Percentiles rank a stretch among this genome's conserved stretches.
phyloP scores from a whole-genome alignment of 2,888 invertebrate genomes.

The Plusia festucae region DNA sequence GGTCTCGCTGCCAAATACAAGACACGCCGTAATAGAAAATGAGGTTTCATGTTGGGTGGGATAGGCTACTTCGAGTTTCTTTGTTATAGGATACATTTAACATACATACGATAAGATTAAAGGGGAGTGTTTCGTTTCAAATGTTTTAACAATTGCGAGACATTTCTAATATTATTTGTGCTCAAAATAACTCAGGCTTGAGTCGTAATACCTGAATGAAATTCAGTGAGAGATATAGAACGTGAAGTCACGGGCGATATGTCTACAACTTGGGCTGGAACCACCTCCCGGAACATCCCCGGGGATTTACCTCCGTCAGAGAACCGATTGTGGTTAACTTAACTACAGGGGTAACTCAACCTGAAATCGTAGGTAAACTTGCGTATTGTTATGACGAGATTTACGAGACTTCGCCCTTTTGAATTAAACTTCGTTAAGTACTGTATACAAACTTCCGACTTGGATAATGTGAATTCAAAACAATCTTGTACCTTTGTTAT shows the following conservation, averaged over 20 bases:
- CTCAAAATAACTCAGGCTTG: conserved; percentile 5
- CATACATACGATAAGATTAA: conserved; percentile 34
- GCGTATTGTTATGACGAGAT: conserved; percentile 59
- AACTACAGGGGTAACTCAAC: conserved; percentile 55
- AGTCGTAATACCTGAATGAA: neutral
- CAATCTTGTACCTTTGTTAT: conserved; percentile 16
- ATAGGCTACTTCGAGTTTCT: conserved; percentile 35
- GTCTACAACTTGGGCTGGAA: conserved; percentile 21
- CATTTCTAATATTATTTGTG: conserved; percentile 34
- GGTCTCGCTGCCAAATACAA: conserved; percentile 50
- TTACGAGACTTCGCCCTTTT: conserved; percentile 58
- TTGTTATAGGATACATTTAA: conserved; percentile 26
- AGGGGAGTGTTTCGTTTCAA: conserved; percentile 34
- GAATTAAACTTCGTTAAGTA: conserved; percentile 55
- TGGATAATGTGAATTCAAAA: conserved; percentile 40
- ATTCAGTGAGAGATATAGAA: conserved; percentile 21
- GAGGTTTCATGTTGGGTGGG: conserved; percentile 30
- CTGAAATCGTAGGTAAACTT: conserved; percentile 49
- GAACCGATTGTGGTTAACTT: conserved; percentile 61
- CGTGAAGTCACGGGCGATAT: conserved; percentile 28
- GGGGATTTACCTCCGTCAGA: conserved; percentile 68
- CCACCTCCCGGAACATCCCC: conserved; percentile 61
- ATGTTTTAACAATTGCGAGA: conserved; percentile 36
- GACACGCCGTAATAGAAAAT: conserved; percentile 48
- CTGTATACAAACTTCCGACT: conserved; percentile 43